Conservation (phyloP, 2,113 vertebrate species). For the Galeopterus variegatus region DNA sequence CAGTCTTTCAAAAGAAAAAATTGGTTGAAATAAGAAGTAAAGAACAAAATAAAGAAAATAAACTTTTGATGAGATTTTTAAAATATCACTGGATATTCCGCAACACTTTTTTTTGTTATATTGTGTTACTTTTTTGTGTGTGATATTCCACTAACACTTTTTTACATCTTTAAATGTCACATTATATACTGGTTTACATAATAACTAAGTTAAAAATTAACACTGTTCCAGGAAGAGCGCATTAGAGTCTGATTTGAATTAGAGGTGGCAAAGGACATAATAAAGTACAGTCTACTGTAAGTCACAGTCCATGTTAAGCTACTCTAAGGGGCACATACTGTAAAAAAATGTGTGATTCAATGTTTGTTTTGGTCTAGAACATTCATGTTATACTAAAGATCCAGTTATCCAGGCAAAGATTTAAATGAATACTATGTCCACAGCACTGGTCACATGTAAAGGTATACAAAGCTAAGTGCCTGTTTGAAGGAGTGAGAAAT, state of each 20-base stretch:
- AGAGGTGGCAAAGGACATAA: background rate
- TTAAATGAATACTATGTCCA: slow-evolving; percentile 26
- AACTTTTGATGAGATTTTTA: background rate
- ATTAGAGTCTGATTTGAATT: slow-evolving; percentile 20
- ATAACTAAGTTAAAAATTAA: slow-evolving; percentile 41
- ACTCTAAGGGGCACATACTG: background rate
- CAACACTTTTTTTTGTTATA: background rate
- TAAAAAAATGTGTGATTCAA: slow-evolving; percentile 49
- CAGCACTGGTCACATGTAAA: background rate
- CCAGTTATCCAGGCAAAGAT: slow-evolving; percentile 21
- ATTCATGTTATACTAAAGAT: background rate
- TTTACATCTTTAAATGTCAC: slow-evolving; percentile 54
- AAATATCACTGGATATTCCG: background rate
- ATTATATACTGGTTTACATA: slow-evolving; percentile 16
- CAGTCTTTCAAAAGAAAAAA: background rate
- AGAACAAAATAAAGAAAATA: background rate
- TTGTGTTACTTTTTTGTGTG: background rate
- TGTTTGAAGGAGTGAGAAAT: background rate
- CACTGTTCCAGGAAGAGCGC: background rate
- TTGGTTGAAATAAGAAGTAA: background rate
- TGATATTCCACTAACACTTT: slow-evolving; percentile 26
- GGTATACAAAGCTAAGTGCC: background rate
- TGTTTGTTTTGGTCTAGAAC: slow-evolving; percentile 42
- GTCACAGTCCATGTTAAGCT: background rate
- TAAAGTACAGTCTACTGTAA: background rate